phyloP scores from a whole-genome alignment of 2,888 invertebrate genomes.

The Sabatieria punctata region DNA sequence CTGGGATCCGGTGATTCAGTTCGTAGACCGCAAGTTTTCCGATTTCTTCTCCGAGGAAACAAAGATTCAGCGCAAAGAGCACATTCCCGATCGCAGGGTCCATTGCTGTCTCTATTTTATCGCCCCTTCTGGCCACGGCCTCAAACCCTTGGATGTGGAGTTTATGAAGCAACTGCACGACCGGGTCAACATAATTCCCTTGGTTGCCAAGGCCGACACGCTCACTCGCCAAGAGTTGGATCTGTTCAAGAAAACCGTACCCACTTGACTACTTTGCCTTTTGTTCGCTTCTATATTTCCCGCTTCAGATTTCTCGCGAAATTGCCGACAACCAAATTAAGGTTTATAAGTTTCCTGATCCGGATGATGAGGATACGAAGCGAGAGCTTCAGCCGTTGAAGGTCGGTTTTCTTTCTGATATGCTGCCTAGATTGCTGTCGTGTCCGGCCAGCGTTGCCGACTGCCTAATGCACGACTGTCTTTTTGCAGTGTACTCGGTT shows the following conservation, averaged over 20 bases:
- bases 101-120: slow-evolving; percentile 97
- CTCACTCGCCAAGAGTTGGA: slow-evolving; percentile 92
- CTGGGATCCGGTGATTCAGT: slow-evolving; percentile 94
- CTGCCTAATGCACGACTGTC: too few species aligned
- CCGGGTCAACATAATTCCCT: slow-evolving; percentile 96
- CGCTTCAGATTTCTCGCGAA: slow-evolving; percentile 65
- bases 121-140: slow-evolving; percentile 78
- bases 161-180: slow-evolving; percentile 97
- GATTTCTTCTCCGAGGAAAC: slow-evolving; percentile 95
- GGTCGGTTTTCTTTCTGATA: slow-evolving; percentile 22
- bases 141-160: slow-evolving; percentile 92
- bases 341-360: slow-evolving; percentile 92
- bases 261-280: too few species aligned
- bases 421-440: too few species aligned
- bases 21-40: slow-evolving; percentile 86
- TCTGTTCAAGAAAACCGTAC: slow-evolving; percentile 92
- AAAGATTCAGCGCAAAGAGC: slow-evolving; percentile 69
- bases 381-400: slow-evolving; percentile 63
- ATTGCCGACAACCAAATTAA: slow-evolving; percentile 92
- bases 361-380: slow-evolving; percentile 50
- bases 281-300: background rate
- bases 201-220: slow-evolving; percentile 96
- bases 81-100: slow-evolving; percentile 70
- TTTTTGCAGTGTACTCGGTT: too few species aligned
- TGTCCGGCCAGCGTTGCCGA: too few species aligned